These are phyloP conservation scores for Drosophila infuscata DNA, from an alignment of 2,888 invertebrate species.

Conservation along the genomic window DNA sequence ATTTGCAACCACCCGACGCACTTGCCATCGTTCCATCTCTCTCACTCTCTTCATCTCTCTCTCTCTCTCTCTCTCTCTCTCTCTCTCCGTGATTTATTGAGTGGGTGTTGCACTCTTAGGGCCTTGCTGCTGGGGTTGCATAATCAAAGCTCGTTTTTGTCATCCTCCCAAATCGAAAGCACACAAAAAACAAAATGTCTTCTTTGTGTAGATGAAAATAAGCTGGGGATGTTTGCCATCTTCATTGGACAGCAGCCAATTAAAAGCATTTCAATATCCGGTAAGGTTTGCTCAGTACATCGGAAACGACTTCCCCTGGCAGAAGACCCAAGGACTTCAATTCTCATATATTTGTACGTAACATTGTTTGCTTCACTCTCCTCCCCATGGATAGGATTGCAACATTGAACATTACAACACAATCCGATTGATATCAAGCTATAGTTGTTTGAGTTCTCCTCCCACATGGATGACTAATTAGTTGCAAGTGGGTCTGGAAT, in stretches of 20 bases:
- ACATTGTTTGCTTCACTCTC: background rate
- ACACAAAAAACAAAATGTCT: slow-evolving; percentile 20
- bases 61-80: background rate
- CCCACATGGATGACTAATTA: background rate
- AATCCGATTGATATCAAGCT: background rate
- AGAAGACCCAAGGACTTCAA: background rate
- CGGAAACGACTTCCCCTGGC: background rate
- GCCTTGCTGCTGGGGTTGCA: slow-evolving; percentile 23
- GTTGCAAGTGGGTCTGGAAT: background rate
- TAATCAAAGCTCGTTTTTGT: slow-evolving; percentile 10
- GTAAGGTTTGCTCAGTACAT: background rate
- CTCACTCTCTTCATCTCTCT: background rate
- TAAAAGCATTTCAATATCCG: background rate
- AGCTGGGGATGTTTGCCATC: slow-evolving; percentile 23
- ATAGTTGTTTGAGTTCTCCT: background rate
- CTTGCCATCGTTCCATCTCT: background rate
- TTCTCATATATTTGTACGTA: background rate
- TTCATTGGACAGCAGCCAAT: slow-evolving; percentile 25
- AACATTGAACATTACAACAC: background rate
- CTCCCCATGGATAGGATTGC: background rate
- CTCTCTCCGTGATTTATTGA: background rate
- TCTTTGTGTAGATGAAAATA: background rate
- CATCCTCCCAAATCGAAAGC: slow-evolving; percentile 12
- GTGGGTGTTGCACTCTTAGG: slow-evolving; percentile 28
- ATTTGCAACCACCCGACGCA: slow-evolving; percentile 35